phyloP scores from a whole-genome alignment of 1,140 invertebrate species.

The Apis dorsata region DNA sequence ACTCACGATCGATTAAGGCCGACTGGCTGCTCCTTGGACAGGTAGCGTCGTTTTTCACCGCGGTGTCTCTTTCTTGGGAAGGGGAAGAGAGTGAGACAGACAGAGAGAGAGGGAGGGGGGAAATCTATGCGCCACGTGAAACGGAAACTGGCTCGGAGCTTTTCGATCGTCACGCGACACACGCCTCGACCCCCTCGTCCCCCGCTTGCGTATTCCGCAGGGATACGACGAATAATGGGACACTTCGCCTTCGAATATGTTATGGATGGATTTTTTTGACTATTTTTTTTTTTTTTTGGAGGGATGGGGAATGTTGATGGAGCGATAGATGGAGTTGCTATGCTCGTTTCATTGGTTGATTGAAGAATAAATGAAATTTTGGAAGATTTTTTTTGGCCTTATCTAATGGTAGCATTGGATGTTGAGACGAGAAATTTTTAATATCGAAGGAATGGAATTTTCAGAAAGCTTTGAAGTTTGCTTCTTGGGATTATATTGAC shows the following conservation, averaged over 20 bases:
- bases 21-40: slow-evolving; percentile 47
- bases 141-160: slow-evolving; percentile 1
- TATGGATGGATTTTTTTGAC: slow-evolving; percentile 25
- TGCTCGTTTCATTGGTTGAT: no score
- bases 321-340: background rate
- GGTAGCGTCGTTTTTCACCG: slow-evolving; percentile 63
- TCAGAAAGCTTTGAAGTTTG: no score
- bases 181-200: background rate
- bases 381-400: background rate
- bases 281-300: background rate
- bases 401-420: no score
- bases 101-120: background rate
- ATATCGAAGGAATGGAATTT: no score
- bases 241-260: background rate
- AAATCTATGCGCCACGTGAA: slow-evolving; percentile 21
- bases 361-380: background rate
- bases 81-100: slow-evolving; percentile 21
- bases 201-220: background rate
- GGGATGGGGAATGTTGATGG: background rate
- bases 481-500: no score
- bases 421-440: no score
- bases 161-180: slow-evolving; percentile 27
- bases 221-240: slow-evolving; percentile 17
- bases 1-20: slow-evolving; percentile 59
- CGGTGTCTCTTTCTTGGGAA: slow-evolving; percentile 5